Evolutionary conservation across 92 coral and sea anemone species (phyloP).

Genomic region (Diadumene lineata): DNA sequence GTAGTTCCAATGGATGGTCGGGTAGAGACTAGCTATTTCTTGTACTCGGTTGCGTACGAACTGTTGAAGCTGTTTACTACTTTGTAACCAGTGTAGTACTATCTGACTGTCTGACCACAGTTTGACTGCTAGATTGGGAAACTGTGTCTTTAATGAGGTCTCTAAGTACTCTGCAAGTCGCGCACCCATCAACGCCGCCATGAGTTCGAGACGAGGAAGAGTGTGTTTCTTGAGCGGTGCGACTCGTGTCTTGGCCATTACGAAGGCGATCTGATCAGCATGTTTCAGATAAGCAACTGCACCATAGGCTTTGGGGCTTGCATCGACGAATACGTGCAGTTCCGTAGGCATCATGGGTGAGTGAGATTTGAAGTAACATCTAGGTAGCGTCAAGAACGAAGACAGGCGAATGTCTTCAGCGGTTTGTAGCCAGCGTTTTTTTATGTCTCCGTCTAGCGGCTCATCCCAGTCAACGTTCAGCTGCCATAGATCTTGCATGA

Average conservation of each 20-base stretch:
- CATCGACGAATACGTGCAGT: conserved; percentile 71
- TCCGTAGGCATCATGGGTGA: conserved; percentile 36
- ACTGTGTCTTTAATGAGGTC: conserved; percentile 19
- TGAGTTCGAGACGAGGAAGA: conserved; percentile 66
- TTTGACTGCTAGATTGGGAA: conserved; percentile 3
- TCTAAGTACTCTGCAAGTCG: conserved; percentile 37
- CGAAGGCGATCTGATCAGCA: conserved; percentile 51
- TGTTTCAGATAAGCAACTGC: conserved; percentile 52
- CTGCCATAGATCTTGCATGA: conserved; percentile 63
- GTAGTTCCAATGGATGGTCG: not conserved
- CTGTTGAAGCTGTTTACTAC: conserved; percentile 37
- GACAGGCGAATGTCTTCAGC: conserved; percentile 35
- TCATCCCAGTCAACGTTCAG: conserved; percentile 59
- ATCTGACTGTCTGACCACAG: conserved; percentile 52
- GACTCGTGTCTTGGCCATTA: conserved; percentile 60
- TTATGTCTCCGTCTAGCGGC: conserved; percentile 48
- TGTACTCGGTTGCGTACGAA: conserved; percentile 27
- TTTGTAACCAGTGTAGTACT: conserved; percentile 52
- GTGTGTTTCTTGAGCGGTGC: conserved; percentile 64
- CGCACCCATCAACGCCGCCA: conserved; percentile 58
- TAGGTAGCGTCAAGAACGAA: conserved; percentile 32
- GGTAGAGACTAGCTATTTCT: conserved; percentile 5
- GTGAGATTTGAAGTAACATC: conserved; percentile 38
- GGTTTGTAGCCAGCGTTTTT: conserved; percentile 41
- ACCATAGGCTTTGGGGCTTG: conserved; percentile 63